Evolutionary conservation across 2,113 vertebrate genomes (phyloP), one percentile per base, ranked within the genome.

Genomic region (Mormyrus iriodes): DNA sequence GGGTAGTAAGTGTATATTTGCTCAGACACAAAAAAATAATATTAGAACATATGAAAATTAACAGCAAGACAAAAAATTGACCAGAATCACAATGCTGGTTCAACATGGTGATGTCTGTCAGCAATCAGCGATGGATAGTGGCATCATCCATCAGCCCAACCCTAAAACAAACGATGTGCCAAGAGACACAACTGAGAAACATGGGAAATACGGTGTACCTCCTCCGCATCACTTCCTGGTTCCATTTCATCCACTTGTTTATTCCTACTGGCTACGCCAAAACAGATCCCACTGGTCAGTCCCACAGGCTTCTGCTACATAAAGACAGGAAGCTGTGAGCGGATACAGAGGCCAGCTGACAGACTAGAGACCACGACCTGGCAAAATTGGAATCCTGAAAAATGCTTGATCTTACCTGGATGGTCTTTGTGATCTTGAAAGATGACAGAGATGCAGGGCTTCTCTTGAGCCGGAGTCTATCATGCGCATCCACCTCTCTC

Each of bases 391-490:
- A 17, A 76, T 76, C 31, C 69, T 5, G 12, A 42, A 73, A 79
- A 42, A 79, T 42, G 5, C 35, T 42, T 35, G 69, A 76, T 13
- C 92, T 91, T 92, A 98, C 98, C 96, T 99, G 98, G 90, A 99
- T 98, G 87, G 98, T 99, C 95, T 99, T 99, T 89, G 98, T 99
- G 93, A 99, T 98, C 92, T 99, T 99, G 89, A 99, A 8, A 0
- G 96, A 95, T 19, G 96, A 95, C 53, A 94, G 92, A 0, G 94
- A 91, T 73, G 93, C 93, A 89, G 96, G 44, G 39, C 94, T 97
- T 90, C 98, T 97, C 93, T 98, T 99, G 48, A 99, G 94, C 91
- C 97, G 97, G 92, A 99, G 96, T 91, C 97, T 97, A 93, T 99
- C 97, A 15, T 98, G 97, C 86, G 98, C 98, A 88, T 99, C 98